Conservation (phyloP, 2,888 invertebrate genomes). For the Herminia tarsipennalis region DNA sequence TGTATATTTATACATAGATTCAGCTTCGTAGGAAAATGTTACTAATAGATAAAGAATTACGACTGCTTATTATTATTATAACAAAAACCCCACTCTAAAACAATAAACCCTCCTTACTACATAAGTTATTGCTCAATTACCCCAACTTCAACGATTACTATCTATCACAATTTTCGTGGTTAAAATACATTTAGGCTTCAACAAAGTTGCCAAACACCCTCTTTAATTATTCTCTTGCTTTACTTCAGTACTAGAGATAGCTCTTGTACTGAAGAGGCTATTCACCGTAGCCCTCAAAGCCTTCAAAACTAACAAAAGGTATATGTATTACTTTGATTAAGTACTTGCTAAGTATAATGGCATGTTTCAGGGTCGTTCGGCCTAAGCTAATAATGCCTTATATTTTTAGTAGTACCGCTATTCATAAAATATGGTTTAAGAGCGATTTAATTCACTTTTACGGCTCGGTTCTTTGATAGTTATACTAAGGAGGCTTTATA, state of each 20-base stretch:
- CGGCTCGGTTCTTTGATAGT: too few species aligned
- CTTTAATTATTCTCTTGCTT: conserved; percentile 24
- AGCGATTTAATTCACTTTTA: too few species aligned
- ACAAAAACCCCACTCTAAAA: too few species aligned
- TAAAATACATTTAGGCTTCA: not conserved
- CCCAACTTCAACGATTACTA: not conserved
- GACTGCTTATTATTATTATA: too few species aligned
- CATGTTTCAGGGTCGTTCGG: not conserved
- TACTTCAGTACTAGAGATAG: conserved; percentile 7
- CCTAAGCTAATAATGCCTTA: not conserved
- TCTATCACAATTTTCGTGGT: not conserved
- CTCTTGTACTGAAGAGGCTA: conserved; percentile 2
- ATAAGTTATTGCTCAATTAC: too few species aligned
- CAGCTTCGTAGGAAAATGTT: too few species aligned
- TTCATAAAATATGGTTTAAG: not conserved
- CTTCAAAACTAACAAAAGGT: conserved; percentile 1
- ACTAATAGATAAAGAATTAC: too few species aligned
- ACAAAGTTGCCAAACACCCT: conserved; percentile 6
- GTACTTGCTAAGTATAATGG: conserved; percentile 1
- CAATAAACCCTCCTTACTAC: too few species aligned
- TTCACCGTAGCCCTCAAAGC: not conserved
- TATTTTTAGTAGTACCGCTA: not conserved
- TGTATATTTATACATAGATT: too few species aligned
- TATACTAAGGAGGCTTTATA: too few species aligned
- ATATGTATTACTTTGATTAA: not conserved